Evolutionary conservation across 2,888 invertebrate species (phyloP), one percentile per base, ranked within the genome.

Genomic region (Eilema depressum): DNA sequence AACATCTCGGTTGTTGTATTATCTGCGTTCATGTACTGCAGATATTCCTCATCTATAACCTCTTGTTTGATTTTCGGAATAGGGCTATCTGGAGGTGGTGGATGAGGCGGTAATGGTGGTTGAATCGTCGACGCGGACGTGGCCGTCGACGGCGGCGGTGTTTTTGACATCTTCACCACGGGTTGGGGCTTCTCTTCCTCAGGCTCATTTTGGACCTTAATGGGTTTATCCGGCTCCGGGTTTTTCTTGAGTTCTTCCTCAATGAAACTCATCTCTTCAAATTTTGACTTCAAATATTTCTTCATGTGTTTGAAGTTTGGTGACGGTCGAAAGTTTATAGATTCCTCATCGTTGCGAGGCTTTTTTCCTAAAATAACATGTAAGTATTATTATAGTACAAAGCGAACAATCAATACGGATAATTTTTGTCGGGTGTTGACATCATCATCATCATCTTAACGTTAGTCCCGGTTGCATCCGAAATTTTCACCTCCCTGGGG

Each of bases 221-320:
- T 56, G 25, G 5, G 1, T 10, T 41, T 59, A 2, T 66, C 66
- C 10, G 1, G 26, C 12, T 59, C 66, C 11, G 20, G 11, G n/a
- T 20, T n/a, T 41, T 41, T 41, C 17, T 41, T 41, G 41, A 41
- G 2, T 14, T 41, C 8, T 5, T 37, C 12, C 5, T 68, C 57
- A 57, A n/a, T 28, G 25, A 41, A 47, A 53, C 23, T 61, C 30
- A 60, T 68, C 23, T 69, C 59, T 69, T 88, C 88, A 66, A 88
- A 86, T 75, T 91, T 89, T 0, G 85, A 88, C 59, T 88, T 87
- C 1, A 91, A 79, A 75, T 90, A 91, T 63, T 93, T 93, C 77
- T 88, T 92, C 93, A 93, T 93, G 47, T 91, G 90, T 80, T 89
- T 91, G 63, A 92, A 91, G 74, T 92, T 91, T 28, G 89, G 89